Conservation (phyloP, 2,797 vertebrate species). For the Apogon talboti region DNA sequence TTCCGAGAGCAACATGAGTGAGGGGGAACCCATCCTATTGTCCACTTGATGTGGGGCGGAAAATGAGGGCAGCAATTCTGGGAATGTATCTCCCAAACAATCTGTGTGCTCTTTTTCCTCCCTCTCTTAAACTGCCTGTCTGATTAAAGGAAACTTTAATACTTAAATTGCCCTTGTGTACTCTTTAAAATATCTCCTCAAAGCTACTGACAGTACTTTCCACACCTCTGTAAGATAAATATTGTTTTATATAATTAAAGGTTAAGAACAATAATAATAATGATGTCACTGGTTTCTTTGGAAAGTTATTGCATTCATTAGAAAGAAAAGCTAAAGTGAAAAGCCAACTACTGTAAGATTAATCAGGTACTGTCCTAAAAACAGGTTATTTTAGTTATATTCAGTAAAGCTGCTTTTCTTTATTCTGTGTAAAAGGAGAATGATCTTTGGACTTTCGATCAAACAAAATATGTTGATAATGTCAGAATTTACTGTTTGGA, state of each 20-base stretch:
- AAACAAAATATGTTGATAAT: neutral
- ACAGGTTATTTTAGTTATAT: too few relatives aligned
- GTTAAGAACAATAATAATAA: conserved; percentile 7
- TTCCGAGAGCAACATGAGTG: conserved; percentile 23
- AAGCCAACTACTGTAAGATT: neutral
- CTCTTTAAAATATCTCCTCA: conserved; percentile 1
- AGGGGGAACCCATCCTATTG: conserved; percentile 75
- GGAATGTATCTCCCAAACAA: conserved; percentile 62
- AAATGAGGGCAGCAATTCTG: conserved; percentile 80
- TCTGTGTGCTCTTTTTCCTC: conserved; percentile 8
- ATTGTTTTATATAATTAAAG: conserved; percentile 1
- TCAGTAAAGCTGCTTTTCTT: neutral
- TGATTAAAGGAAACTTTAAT: conserved; percentile 26
- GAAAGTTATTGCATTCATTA: neutral
- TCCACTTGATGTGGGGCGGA: conserved; percentile 83
- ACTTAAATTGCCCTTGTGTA: neutral
- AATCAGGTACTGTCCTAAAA: neutral
- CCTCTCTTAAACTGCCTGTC: conserved; percentile 5
- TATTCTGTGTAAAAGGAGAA: neutral
- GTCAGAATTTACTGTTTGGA: too few relatives aligned
- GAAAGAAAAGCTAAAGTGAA: neutral
- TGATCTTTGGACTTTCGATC: neutral
- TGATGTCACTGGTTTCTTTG: neutral
- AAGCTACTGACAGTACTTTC: conserved; percentile 13
- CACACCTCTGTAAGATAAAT: conserved; percentile 21